Conservation (phyloP, 2,113 vertebrate genomes). For the Furnarius figulus region DNA sequence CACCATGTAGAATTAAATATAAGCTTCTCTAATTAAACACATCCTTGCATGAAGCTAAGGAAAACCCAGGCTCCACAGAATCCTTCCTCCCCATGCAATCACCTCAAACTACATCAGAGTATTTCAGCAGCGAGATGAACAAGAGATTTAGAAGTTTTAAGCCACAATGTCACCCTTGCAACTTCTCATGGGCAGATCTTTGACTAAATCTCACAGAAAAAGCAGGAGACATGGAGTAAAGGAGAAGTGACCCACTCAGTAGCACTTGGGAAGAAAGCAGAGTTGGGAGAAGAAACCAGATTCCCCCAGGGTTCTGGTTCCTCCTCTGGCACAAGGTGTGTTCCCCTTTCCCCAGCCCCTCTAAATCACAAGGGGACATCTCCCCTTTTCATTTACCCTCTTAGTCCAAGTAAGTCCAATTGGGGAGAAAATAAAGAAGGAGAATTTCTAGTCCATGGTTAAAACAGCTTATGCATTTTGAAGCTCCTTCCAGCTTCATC, state of each 20-base stretch:
- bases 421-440: not conserved
- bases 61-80: not conserved
- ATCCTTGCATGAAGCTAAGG: not conserved
- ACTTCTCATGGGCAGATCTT: not conserved
- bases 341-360: accelerated
- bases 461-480: not conserved
- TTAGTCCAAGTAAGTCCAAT: not conserved
- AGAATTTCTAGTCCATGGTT: not conserved
- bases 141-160: not conserved
- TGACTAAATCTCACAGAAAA: not conserved
- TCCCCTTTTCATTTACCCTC: not conserved
- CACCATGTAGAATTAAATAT: not conserved
- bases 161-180: not conserved
- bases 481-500: constrained; percentile 31
- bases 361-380: not conserved
- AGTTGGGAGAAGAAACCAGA: not conserved
- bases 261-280: not conserved
- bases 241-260: not conserved
- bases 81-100: not conserved
- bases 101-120: not conserved
- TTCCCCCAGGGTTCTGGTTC: not conserved
- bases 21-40: not conserved
- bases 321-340: not conserved
- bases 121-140: not conserved
- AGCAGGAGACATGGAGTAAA: not conserved